Evolutionary conservation across 2,888 invertebrate species (phyloP).

Genomic region (Synanthedon formicaeformis): DNA sequence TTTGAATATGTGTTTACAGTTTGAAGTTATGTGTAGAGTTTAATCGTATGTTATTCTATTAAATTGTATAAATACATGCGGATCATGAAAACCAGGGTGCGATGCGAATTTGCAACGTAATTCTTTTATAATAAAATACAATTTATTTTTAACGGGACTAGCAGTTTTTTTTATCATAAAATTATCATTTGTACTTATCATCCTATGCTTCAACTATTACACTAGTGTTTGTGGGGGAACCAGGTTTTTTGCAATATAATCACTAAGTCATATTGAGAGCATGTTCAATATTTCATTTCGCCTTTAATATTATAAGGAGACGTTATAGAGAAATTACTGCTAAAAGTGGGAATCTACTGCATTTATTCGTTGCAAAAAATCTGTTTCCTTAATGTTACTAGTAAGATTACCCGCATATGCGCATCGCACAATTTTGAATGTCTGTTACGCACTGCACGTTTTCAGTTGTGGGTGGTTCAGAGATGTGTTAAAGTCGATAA

Average conservation of each 20-base stretch:
- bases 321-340: not conserved
- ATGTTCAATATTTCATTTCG: not conserved
- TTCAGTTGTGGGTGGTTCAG: constrained; percentile 45
- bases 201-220: constrained; percentile 61
- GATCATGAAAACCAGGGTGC: constrained; percentile 69
- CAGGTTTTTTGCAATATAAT: constrained; percentile 39
- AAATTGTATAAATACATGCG: constrained; percentile 62
- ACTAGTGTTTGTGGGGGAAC: constrained; percentile 58
- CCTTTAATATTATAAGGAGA: constrained; percentile 1
- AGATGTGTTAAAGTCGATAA: constrained; percentile 64
- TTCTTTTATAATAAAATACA: constrained; percentile 13
- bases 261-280: not conserved
- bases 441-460: constrained; percentile 65
- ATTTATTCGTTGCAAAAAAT: constrained; percentile 39
- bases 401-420: constrained; percentile 47
- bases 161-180: constrained; percentile 53
- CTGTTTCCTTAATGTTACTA: constrained; percentile 48
- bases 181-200: constrained; percentile 68
- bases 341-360: not conserved
- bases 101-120: constrained; percentile 52
- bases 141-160: constrained; percentile 58
- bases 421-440: constrained; percentile 56
- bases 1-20: constrained; percentile 67
- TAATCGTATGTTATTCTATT: constrained; percentile 51
- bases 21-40: constrained; percentile 64